Evolutionary conservation across 2,113 vertebrate species (phyloP), one percentile per base, ranked within the genome.

Genomic region (Entelurus aequoreus): DNA sequence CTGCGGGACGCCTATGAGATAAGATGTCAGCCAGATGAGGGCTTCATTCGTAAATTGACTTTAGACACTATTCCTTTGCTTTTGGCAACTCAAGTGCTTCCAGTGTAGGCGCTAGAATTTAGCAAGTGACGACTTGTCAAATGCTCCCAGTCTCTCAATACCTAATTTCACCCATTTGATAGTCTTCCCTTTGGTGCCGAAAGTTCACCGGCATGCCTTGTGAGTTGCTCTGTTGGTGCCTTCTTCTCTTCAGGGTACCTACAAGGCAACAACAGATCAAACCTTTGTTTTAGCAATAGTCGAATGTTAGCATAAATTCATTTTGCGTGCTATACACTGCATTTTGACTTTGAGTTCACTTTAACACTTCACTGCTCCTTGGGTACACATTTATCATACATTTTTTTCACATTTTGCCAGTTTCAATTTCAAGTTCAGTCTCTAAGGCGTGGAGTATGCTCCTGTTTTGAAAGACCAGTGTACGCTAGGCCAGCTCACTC

Each of bases 71-170:
- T 84, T 83, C 81, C 79, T 65, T 65, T 61, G n/a, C 50, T 75
- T 63, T 78, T 83, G 81, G 75, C 84, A 79, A 89, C 90, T 11
- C 10, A 80, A 88, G 89, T 93, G 93, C 93, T 96, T 93, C 92
- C 90, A 88, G 86, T 92, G 90, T 96, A 98, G 95, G 96, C 96
- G 98, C 95, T 91, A 93, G 87, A 89, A 94, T 92, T 90, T 93
- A 93, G 92, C 93, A 5, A 16, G 93, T 94, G 93, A 28, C 28
- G 28, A 28, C 28, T 28, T 28, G 28, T 28, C 28, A 28, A 2
- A 28, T 28, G 28, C 28, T 28, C 28, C 28, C 28, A 28, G 28
- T 28, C 28, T 88, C 75, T 93, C 89, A 98, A 78, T 76, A 93
- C 89, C 94, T 91, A 93, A 96, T 89, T 77, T 93, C 93, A 76